phyloP scores from a whole-genome alignment of 2,113 vertebrate species.

The Pluvialis apricaria region DNA sequence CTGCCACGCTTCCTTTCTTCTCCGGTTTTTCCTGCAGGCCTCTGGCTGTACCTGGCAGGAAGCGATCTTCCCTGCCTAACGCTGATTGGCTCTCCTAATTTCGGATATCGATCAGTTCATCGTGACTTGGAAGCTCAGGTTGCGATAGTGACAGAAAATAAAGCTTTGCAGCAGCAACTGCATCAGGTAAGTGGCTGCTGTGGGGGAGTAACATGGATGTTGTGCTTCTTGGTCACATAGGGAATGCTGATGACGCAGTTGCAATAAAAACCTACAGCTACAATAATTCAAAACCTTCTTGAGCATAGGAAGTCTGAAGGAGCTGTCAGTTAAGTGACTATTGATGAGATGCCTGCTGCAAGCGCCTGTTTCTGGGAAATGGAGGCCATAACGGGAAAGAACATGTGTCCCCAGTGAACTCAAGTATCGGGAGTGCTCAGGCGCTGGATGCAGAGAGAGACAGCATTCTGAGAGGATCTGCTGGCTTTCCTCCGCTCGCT shows the following conservation, averaged over 20 bases:
- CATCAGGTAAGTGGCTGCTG: conserved; percentile 78
- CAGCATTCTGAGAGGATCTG: neutral
- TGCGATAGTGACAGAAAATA: conserved; percentile 91
- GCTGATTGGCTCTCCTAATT: conserved; percentile 96
- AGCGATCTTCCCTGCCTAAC: conserved; percentile 90
- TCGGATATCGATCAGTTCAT: conserved; percentile 95
- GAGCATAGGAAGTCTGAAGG: neutral
- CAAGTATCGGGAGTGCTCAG: neutral
- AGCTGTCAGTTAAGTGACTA: conserved; percentile 37
- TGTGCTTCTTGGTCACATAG: neutral
- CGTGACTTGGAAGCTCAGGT: conserved; percentile 96
- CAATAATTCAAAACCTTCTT: neutral
- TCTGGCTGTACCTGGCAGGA: conserved; percentile 94
- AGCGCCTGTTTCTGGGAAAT: conserved; percentile 30
- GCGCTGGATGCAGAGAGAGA: neutral
- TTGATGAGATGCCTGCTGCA: conserved; percentile 50
- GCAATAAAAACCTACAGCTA: conserved; percentile 17
- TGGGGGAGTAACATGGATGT: accelerated
- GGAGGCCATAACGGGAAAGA: neutral
- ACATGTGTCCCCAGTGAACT: neutral
- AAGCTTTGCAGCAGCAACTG: conserved; percentile 86
- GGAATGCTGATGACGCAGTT: neutral
- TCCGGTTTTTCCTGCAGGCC: conserved; percentile 76
- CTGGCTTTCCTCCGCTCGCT: neutral
- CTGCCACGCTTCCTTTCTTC: conserved; percentile 3